phyloP scores from a whole-genome alignment of 2,888 invertebrate species.

The Apodemia zela region DNA sequence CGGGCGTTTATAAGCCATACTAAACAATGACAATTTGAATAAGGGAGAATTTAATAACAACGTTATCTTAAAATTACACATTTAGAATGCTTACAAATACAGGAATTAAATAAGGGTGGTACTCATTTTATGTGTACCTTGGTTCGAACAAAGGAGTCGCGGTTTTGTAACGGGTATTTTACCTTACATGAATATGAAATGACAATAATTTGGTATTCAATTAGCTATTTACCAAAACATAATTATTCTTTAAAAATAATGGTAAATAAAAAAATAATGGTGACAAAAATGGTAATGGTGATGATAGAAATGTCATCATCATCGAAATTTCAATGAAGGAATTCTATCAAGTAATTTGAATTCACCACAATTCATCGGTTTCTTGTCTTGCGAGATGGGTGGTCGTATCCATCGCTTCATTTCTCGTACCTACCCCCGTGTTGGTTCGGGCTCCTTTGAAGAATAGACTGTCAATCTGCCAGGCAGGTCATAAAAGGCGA shows the following conservation, averaged over 20 bases:
- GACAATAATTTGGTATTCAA: constrained; percentile 6
- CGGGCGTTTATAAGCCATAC: background rate
- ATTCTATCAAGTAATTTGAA: no score
- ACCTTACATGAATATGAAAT: constrained; percentile 4
- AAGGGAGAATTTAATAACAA: background rate
- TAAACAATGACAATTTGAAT: constrained; percentile 3
- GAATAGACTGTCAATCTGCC: no score
- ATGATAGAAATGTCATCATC: no score
- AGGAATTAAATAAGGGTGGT: constrained; percentile 8
- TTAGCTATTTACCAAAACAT: background rate
- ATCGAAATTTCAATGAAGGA: no score
- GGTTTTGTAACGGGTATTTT: constrained; percentile 22
- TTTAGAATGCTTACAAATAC: constrained; percentile 12
- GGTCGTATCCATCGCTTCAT: no score
- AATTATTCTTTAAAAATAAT: background rate
- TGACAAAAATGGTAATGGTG: no score
- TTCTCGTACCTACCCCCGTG: no score
- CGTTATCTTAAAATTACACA: constrained; percentile 9
- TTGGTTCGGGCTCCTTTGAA: no score
- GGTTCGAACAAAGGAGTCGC: constrained; percentile 29
- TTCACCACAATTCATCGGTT: no score
- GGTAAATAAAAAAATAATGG: no score
- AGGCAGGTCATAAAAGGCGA: no score
- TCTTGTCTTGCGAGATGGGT: no score
- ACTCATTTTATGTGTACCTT: constrained; percentile 19